Conservation (phyloP, 1,140 invertebrate genomes). For the Potamilus streckersoni region DNA sequence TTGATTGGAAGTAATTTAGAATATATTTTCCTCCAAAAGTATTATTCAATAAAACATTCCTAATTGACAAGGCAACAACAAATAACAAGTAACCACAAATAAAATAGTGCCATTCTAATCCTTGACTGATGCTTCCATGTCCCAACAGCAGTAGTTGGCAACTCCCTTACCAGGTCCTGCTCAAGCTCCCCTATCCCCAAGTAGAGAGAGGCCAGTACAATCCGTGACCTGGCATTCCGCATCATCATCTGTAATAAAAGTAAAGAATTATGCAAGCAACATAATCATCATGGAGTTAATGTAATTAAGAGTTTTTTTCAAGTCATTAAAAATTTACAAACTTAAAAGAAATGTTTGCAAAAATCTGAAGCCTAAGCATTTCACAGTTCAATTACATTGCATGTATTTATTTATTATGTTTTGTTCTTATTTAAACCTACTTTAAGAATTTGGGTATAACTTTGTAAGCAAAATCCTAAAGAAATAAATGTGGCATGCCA, state of each 20-base stretch:
- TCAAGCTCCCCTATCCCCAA: conserved; percentile 91
- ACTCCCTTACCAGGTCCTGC: conserved; percentile 76
- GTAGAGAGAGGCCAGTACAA: conserved; percentile 93
- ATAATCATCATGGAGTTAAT: not conserved
- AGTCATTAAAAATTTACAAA: not conserved
- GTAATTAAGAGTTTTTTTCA: not conserved
- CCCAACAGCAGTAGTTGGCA: too few species aligned
- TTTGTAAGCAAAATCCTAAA: too few species aligned
- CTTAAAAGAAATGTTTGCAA: not conserved
- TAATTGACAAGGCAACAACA: too few species aligned
- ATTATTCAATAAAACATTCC: too few species aligned
- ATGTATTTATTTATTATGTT: not conserved
- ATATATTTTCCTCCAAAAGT: too few species aligned
- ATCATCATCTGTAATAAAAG: conserved; percentile 74
- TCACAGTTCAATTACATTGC: not conserved
- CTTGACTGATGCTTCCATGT: too few species aligned
- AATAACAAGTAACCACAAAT: too few species aligned
- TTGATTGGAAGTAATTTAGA: too few species aligned
- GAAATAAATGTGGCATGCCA: too few species aligned
- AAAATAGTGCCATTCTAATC: too few species aligned
- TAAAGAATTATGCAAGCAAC: not conserved
- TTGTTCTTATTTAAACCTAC: not conserved
- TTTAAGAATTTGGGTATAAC: too few species aligned
- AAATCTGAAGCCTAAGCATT: not conserved
- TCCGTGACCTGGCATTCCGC: conserved; percentile 78